Evolutionary conservation across 2,888 invertebrate species (phyloP).

Genomic region (Luffia ferchaultella): DNA sequence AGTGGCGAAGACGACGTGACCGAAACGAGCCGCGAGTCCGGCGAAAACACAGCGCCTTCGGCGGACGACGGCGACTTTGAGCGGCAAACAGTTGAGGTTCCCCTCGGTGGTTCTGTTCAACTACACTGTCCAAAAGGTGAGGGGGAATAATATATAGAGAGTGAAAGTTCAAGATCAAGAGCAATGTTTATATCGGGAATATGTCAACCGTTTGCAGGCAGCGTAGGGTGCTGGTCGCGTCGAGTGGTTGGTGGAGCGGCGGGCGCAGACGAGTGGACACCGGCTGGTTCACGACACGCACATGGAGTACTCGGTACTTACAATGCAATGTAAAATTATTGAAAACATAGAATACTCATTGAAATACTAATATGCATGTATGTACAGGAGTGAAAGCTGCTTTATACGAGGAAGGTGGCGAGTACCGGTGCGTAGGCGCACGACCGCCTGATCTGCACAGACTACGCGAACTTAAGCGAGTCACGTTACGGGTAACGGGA

Average conservation of each 20-base stretch:
- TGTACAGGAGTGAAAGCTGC: background rate
- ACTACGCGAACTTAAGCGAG: constrained; percentile 43
- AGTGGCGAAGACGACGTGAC: too few relatives aligned
- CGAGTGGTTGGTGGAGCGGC: constrained; percentile 26
- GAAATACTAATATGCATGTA: background rate
- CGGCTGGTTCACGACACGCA: constrained; percentile 49
- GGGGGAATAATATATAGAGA: constrained; percentile 1
- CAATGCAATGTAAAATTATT: background rate
- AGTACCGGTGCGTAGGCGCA: constrained; percentile 75
- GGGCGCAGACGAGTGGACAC: constrained; percentile 29
- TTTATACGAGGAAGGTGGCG: constrained; percentile 77
- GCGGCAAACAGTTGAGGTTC: constrained; percentile 78
- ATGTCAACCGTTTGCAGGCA: too few relatives aligned
- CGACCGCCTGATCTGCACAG: constrained; percentile 35
- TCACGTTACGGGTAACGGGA: constrained; percentile 46
- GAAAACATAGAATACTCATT: background rate
- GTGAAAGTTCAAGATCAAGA: too few relatives aligned
- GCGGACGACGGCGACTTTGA: constrained; percentile 31
- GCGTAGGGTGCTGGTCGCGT: constrained; percentile 58
- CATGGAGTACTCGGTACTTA: constrained; percentile 46
- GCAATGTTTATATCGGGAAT: too few relatives aligned
- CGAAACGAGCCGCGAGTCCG: background rate
- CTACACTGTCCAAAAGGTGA: constrained; percentile 83
- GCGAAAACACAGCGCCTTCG: constrained; percentile 23
- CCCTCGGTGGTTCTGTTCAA: constrained; percentile 86